Evolutionary conservation across 2,888 invertebrate genomes (phyloP), one percentile per base, ranked within the genome.

Genomic region (Morpho helenor): DNA sequence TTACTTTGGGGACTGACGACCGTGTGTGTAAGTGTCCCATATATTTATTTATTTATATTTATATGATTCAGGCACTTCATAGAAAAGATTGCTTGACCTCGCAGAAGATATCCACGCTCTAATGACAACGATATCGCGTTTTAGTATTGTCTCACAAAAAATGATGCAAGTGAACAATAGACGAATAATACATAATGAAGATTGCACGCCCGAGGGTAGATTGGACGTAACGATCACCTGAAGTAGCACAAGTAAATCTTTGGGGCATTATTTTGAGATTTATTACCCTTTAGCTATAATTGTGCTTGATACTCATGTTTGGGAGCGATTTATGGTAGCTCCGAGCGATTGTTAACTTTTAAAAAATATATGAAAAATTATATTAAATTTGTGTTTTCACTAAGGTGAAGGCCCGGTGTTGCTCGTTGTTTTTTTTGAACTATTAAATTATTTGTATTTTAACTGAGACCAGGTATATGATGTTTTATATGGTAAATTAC

Each of bases 181-280:
- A 61, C 62, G 56, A 65, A 69, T 70, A 64, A 68, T 63, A 67
- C 59, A 66, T 87, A 88, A 88, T 88, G 86, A 85, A 87, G 87
- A 89, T 89, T 85, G 82, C 83, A 73, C 77, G 77, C 64, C 66
- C 77, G 84, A 80, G 64, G 61, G 50, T 63, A 77, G 84, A 76
- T 59, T 57, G 61, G 71, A 81, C 84, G 88, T 87, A 87, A 87
- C 88, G 80, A 80, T 76, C 81, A 86, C 72, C 87, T 90, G 88
- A 90, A 83, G 90, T 82, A 89, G 90, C 90, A 68, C 78, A 78
- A 73, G 72, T 71, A 73, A 76, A 82, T 76, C 71, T 77, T 74
- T 68, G 73, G 67, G 76, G 77, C 77, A 88, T 89, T 89, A 88
- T 81, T 76, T 78, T 68, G 71, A 87, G 84, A 89, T 90, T 89